Evolutionary conservation across 2,888 invertebrate species (phyloP).

Genomic region (Congeria kusceri): DNA sequence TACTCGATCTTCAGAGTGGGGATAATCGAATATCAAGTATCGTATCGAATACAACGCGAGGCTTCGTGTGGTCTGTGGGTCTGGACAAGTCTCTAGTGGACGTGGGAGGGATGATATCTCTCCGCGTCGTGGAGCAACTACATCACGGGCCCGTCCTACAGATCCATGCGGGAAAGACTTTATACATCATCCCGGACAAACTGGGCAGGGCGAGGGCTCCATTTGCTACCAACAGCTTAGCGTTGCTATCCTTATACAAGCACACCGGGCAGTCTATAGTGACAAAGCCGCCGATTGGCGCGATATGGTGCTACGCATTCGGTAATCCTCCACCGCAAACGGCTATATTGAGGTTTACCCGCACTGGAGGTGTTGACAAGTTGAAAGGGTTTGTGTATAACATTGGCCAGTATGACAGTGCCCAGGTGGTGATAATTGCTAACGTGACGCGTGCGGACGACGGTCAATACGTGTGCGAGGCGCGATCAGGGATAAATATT

Average conservation of each 20-base stretch:
- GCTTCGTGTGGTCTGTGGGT: conserved; percentile 47
- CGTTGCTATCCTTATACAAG: conserved; percentile 47
- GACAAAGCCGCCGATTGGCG: conserved; percentile 43
- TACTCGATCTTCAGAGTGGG: conserved; percentile 43
- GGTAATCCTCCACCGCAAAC: conserved; percentile 61
- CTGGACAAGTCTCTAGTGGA: conserved; percentile 46
- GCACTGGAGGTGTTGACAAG: conserved; percentile 17
- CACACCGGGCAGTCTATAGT: conserved; percentile 38
- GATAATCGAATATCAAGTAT: conserved; percentile 32
- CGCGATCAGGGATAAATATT: conserved; percentile 33
- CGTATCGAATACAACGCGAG: conserved; percentile 40
- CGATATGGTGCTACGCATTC: conserved; percentile 63
- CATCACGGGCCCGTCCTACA: conserved; percentile 50
- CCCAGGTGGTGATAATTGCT: conserved; percentile 45
- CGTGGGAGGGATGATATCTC: conserved; percentile 54
- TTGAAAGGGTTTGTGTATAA: conserved; percentile 48
- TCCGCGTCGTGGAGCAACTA: conserved; percentile 48
- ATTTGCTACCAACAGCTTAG: conserved; percentile 48
- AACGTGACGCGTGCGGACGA: conserved; percentile 39
- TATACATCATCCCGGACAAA: conserved; percentile 52
- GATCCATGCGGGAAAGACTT: conserved; percentile 59
- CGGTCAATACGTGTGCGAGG: conserved; percentile 55
- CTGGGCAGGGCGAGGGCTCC: conserved; percentile 34
- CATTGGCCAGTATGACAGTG: conserved; percentile 59
- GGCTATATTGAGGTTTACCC: conserved; percentile 27